Evolutionary conservation across 2,797 vertebrate genomes (phyloP).

Genomic region (Mormyrops attenuatus): DNA sequence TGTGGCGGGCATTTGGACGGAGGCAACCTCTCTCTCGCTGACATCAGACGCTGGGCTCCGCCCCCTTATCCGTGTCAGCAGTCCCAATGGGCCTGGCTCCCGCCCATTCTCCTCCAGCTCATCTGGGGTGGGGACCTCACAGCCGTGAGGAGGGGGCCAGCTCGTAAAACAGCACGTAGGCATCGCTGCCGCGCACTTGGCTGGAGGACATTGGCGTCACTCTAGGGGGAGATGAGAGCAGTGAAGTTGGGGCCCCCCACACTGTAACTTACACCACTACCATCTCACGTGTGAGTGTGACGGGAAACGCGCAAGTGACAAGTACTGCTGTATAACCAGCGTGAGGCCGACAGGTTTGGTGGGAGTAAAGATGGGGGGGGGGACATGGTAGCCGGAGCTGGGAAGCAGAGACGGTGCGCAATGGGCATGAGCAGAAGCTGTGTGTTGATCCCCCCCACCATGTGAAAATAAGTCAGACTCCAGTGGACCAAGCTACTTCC

Average conservation of each 20-base stretch:
- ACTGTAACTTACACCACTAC: background rate
- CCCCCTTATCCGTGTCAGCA: slow-evolving; percentile 27
- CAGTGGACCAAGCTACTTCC: background rate
- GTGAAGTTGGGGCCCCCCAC: background rate
- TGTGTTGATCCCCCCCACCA: background rate
- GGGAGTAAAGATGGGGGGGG: background rate
- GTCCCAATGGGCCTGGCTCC: slow-evolving; percentile 21
- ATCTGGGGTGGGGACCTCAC: slow-evolving; percentile 53
- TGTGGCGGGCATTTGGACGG: background rate
- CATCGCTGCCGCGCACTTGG: slow-evolving; percentile 92
- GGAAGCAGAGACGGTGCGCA: too few relatives aligned
- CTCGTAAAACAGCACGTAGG: slow-evolving; percentile 95
- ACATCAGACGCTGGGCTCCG: background rate
- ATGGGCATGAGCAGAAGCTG: too few relatives aligned
- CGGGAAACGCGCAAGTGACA: too few relatives aligned
- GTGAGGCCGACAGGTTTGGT: background rate
- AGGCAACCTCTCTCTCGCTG: background rate
- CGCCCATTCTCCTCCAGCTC: slow-evolving; percentile 20
- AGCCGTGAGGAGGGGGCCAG: slow-evolving; percentile 77
- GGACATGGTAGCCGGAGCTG: background rate
- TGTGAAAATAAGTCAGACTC: background rate
- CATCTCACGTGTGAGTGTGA: background rate
- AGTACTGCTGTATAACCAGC: background rate
- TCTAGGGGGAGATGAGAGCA: slow-evolving; percentile 51
- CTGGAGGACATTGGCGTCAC: slow-evolving; percentile 91